These are phyloP conservation scores for Trochalopteron elliotii DNA, from an alignment of 2,113 vertebrate genomes.

Conservation along the genomic window DNA sequence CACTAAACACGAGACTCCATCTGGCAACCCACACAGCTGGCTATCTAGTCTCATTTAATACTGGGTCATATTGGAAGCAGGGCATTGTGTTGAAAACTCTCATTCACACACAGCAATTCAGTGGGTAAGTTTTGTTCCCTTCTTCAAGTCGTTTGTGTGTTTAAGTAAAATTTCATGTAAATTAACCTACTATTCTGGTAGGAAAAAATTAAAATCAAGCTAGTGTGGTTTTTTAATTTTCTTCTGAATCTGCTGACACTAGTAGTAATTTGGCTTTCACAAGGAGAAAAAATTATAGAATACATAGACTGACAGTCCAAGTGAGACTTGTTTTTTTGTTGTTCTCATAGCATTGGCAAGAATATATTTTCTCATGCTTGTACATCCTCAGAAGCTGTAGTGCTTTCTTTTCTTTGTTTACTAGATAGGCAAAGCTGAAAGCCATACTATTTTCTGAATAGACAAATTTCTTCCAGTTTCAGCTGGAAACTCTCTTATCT, in stretches of 20 bases:
- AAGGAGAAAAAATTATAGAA: background rate
- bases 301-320: background rate
- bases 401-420: background rate
- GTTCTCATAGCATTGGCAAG: background rate
- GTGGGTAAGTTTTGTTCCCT: background rate
- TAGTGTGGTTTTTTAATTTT: background rate
- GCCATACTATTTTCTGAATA: background rate
- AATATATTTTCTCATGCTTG: background rate
- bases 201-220: background rate
- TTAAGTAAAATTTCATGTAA: background rate
- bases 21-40: background rate
- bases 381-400: background rate
- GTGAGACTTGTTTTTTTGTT: background rate
- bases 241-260: background rate
- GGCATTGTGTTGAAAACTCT: background rate
- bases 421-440: background rate
- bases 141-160: background rate
- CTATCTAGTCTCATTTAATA: background rate
- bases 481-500: conserved; percentile 1
- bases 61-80: background rate
- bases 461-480: background rate
- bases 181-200: background rate
- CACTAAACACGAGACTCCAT: background rate
- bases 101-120: background rate
- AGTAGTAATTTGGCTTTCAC: background rate